Base-by-base conservation (phyloP, 2,113 vertebrate genomes). In the Gadus chalcogrammus region DNA sequence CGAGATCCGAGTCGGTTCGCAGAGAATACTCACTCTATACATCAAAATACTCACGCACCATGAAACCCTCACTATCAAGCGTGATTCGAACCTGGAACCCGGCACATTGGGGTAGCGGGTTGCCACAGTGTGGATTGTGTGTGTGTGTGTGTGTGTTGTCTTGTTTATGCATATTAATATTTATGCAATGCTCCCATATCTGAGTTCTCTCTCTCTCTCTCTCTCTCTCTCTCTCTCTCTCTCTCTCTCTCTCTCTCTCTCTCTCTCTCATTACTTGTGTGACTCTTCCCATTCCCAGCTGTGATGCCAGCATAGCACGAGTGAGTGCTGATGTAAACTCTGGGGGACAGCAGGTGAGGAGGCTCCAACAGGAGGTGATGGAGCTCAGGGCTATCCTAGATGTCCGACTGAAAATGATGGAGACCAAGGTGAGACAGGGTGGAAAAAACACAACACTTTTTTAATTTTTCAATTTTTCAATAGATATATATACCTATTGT, bases 241-340 rank as follows among this genome's bases (percentile, higher is more conserved):
- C 27, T 65, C 38, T 58, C 6, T 20, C 1, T 17, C 17, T 56
- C 22, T 53, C 15, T 60, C 17, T 71, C 28, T 68, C n/a, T 38
- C 27, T 48, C 42, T 48, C 42, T 48, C 42, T 48, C 16, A 56
- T n/a, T 31, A 31, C 64, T 31, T 31, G 65, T 73, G 55, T 4
- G 15, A 63, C 68, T 59, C 52, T 31, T 56, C 35, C 24, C 42
- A 48, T n/a, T 71, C 42, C 65, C 86, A 96, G 94, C 76, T 96
- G 94, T 60, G 93, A 96, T 78, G 92, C 93, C 53, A 93, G 88
- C 77, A 93, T 95, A 0, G 70, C 88, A 13, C 93, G 92, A 79
- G 89, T 96, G 61, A 92, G 92, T 0, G 85, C 82, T 67, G 92
- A 93, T 27, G 73, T 93, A 68, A 82, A 78, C 13, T 48, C 77